phyloP scores from a whole-genome alignment of 64 coral and sea anemone genomes.

The Anthopleura sola region DNA sequence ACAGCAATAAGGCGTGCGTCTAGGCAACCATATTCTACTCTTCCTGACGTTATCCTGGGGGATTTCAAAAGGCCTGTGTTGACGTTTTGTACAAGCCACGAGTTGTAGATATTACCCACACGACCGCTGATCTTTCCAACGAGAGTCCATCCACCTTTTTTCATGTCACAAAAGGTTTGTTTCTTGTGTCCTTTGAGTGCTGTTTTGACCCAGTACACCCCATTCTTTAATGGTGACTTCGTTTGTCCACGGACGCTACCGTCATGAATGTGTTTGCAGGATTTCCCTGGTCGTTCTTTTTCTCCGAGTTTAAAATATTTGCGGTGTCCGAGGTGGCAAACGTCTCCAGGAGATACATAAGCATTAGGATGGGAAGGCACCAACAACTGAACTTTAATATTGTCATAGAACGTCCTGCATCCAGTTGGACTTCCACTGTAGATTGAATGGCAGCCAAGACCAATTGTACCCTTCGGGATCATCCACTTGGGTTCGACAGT shows the following conservation, averaged over 20 bases:
- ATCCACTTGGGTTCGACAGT: constrained; percentile 44
- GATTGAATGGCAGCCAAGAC: constrained; percentile 46
- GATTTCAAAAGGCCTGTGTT: constrained; percentile 41
- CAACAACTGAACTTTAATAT: constrained; percentile 59
- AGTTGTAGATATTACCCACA: constrained; percentile 54
- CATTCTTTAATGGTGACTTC: constrained; percentile 41
- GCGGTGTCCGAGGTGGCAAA: constrained; percentile 18
- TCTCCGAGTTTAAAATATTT: not conserved
- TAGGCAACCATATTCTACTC: constrained; percentile 30
- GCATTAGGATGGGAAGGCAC: constrained; percentile 3
- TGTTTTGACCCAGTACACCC: constrained; percentile 80
- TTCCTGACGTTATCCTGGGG: constrained; percentile 32
- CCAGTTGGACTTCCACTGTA: constrained; percentile 17
- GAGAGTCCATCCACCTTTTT: constrained; percentile 86
- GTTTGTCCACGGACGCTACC: constrained; percentile 24
- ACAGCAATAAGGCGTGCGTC: constrained; percentile 64
- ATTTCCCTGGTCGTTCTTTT: constrained; percentile 53
- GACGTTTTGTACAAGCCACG: constrained; percentile 59
- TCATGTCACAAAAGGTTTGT: constrained; percentile 80
- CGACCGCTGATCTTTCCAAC: constrained; percentile 78
- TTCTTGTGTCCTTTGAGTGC: constrained; percentile 11
- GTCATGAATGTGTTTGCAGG: constrained; percentile 79
- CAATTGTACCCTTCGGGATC: constrained; percentile 61
- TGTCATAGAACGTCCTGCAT: constrained; percentile 63
- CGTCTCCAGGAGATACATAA: constrained; percentile 1